Evolutionary conservation across 2,888 invertebrate genomes (phyloP), one percentile per base, ranked within the genome.

Genomic region (Theretra japonica): DNA sequence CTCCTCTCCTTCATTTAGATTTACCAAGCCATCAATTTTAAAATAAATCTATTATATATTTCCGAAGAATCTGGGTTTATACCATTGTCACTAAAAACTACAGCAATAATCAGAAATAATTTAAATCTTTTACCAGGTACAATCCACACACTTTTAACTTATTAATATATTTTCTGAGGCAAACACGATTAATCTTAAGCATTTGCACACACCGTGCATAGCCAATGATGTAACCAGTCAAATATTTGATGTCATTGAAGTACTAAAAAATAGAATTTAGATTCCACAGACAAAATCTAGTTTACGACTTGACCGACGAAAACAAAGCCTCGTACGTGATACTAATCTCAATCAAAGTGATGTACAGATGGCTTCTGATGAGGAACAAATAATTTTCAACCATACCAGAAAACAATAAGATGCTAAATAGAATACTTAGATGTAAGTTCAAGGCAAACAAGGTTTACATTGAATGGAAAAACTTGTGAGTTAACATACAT

Each of bases 231-330:
- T 48, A 48, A 65, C 5, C 17, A 41, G 23, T 0, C 23, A 65
- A 65, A 65, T 65, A 65, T 65, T 41, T 65, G 41, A 23, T 65
- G 65, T 65, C 65, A 65, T 65, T 65, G 65, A 65, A 65, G 23
- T 65, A 48, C 65, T 23, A 41, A 65, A 62, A 62, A 48, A 65
- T 65, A 48, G 65, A 65, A 33, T 65, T 65, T 48, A 65, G 65
- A 65, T 65, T 65, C 48, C 23, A 48, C 48, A 70, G 59, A 69
- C 70, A 69, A 69, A 41, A 70, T 71, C 56, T 68, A 71, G 58
- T 74, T 74, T 74, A 74, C 68, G 72, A 74, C 70, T 58, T 74
- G 62, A 60, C 57, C 58, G 57, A 59, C 71, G 71, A 71, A 72
- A 73, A 73, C 72, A 71, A 74, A 69, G 69, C 72, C 41, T 68